Conservation (phyloP, 2,113 vertebrate genomes). For the Sphyrna mokarran region DNA sequence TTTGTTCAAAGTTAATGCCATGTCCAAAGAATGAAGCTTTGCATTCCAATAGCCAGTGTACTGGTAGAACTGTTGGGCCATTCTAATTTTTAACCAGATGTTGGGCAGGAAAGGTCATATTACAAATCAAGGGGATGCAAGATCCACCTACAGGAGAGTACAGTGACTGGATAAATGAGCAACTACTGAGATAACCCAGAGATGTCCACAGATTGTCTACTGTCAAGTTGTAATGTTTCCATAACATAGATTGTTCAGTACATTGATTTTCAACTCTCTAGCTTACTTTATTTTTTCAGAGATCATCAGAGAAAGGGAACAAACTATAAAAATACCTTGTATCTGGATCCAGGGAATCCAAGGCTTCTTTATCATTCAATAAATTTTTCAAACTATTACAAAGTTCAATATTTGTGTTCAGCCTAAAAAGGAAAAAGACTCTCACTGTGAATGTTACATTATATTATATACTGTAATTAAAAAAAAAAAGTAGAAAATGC, state of each 20-base stretch:
- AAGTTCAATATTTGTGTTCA: slow-evolving; percentile 90
- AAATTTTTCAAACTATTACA: slow-evolving; percentile 77
- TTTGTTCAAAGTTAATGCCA: too few relatives aligned
- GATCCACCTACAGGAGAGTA: background rate
- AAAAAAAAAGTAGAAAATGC: background rate
- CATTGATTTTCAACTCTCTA: background rate
- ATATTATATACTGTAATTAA: background rate
- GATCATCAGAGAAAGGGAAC: background rate
- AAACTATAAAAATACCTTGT: slow-evolving; percentile 67
- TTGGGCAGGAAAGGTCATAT: too few relatives aligned
- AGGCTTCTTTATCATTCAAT: slow-evolving; percentile 61
- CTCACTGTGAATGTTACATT: background rate
- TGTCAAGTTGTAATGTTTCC: background rate
- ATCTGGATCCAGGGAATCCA: slow-evolving; percentile 77
- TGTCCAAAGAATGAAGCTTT: too few relatives aligned
- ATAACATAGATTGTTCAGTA: background rate
- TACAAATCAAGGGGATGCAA: background rate
- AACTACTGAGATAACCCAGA: background rate
- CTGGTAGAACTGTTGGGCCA: too few relatives aligned
- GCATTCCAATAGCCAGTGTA: too few relatives aligned
- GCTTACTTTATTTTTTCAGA: background rate
- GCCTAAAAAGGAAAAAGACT: slow-evolving; percentile 56
- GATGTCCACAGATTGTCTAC: background rate
- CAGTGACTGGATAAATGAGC: background rate
- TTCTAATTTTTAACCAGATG: too few relatives aligned